phyloP scores from a whole-genome alignment of 2,888 invertebrate species.

The Cyclophora albipunctata region DNA sequence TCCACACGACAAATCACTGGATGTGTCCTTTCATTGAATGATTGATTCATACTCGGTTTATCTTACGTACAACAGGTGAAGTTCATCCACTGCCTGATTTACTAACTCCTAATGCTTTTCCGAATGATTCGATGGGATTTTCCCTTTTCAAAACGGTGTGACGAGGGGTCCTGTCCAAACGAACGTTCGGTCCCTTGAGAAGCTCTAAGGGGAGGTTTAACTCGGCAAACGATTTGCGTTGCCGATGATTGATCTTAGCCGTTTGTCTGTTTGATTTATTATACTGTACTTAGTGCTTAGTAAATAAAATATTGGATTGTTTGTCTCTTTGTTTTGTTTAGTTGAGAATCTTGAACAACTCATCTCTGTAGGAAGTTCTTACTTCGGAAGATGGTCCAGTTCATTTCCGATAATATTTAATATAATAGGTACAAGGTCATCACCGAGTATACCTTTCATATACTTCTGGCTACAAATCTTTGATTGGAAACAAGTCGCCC shows the following conservation, averaged over 20 bases:
- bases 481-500: too few species aligned
- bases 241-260: slow-evolving; percentile 48
- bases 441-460: too few species aligned
- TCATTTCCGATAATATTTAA: too few species aligned
- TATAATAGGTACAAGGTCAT: too few species aligned
- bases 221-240: slow-evolving; percentile 35
- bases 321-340: too few species aligned
- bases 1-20: slow-evolving; percentile 56
- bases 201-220: slow-evolving; percentile 31
- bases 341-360: too few species aligned
- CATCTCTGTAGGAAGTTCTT: too few species aligned
- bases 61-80: slow-evolving; percentile 53
- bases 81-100: slow-evolving; percentile 54
- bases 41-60: slow-evolving; percentile 59
- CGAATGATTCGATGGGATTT: slow-evolving; percentile 51
- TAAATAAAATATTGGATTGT: too few species aligned
- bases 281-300: slow-evolving; percentile 16
- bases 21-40: slow-evolving; percentile 54
- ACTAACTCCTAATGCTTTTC: slow-evolving; percentile 63
- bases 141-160: slow-evolving; percentile 65
- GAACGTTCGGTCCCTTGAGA: slow-evolving; percentile 39
- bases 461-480: too few species aligned
- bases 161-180: slow-evolving; percentile 44
- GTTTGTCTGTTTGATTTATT: slow-evolving; percentile 33
- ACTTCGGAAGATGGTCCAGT: too few species aligned